Conservation (phyloP, 2,113 vertebrate genomes). For the Melanostigma gelatinosum region DNA sequence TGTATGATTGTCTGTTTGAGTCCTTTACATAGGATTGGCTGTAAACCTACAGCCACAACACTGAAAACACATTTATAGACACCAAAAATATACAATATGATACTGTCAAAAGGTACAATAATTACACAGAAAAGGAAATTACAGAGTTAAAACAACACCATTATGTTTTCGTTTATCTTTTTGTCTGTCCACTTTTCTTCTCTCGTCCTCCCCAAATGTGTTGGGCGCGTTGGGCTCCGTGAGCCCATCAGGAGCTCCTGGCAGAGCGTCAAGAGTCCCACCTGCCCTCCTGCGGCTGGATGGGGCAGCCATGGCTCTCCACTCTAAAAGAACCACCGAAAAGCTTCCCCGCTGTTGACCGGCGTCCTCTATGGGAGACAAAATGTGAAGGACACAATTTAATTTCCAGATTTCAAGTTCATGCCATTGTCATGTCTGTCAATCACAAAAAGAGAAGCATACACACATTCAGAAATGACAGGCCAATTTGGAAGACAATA, state of each 20-base stretch:
- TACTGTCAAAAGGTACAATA: conserved; percentile 99
- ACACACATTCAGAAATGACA: neutral
- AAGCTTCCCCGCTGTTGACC: conserved; percentile 96
- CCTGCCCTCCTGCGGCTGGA: conserved; percentile 86
- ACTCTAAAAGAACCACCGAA: conserved; percentile 99
- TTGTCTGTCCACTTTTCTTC: conserved; percentile 74
- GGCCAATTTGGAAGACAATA: neutral
- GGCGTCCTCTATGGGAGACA: conserved; percentile 94
- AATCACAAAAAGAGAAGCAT: neutral
- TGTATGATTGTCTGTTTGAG: conserved; percentile 98
- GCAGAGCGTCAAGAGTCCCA: conserved; percentile 90
- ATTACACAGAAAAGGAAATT: conserved; percentile 93
- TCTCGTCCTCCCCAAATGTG: conserved; percentile 61
- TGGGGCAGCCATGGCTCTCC: conserved; percentile 84
- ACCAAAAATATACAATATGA: conserved; percentile 97
- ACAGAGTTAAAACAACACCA: conserved; percentile 90
- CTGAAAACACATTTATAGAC: conserved; percentile 96
- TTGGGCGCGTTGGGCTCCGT: conserved; percentile 44
- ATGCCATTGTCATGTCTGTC: neutral
- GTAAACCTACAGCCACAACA: conserved; percentile 95
- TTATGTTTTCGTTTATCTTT: conserved; percentile 82
- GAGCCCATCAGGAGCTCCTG: conserved; percentile 85
- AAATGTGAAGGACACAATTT: conserved; percentile 51
- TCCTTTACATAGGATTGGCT: conserved; percentile 87
- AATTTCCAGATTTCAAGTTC: conserved; percentile 38